Percentiles rank a stretch among this genome's conserved stretches.
phyloP scores from a whole-genome alignment of 1,140 invertebrate genomes.

The Drosophila cardini region DNA sequence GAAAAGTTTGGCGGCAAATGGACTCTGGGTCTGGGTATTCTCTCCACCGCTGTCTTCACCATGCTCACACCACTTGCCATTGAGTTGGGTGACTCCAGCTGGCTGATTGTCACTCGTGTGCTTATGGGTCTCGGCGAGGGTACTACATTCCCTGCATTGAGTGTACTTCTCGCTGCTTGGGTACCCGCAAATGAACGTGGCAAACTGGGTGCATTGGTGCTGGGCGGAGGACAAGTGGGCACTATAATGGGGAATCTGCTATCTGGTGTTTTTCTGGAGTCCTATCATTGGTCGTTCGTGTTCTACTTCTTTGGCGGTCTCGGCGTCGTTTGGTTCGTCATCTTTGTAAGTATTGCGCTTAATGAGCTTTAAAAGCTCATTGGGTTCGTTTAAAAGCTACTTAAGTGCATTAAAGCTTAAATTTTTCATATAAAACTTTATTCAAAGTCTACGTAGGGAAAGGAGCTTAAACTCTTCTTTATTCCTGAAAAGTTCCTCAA shows the following conservation, averaged over 20 bases:
- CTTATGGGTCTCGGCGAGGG: constrained; percentile 91
- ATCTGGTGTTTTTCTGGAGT: constrained; percentile 89
- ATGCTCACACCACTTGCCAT: constrained; percentile 89
- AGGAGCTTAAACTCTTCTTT: too few species aligned
- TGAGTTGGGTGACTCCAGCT: constrained; percentile 86
- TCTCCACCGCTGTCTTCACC: constrained; percentile 91
- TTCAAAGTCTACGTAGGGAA: too few species aligned
- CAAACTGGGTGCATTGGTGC: constrained; percentile 90
- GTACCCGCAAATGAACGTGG: constrained; percentile 90
- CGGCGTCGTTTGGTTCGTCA: constrained; percentile 90
- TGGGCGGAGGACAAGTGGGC: constrained; percentile 89
- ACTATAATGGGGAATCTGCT: constrained; percentile 91
- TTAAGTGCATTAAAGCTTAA: too few species aligned
- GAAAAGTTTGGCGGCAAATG: constrained; percentile 92
- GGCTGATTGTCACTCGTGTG: constrained; percentile 88
- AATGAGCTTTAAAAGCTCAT: neutral
- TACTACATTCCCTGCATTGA: constrained; percentile 91
- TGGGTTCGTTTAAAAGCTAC: too few species aligned
- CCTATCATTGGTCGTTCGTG: constrained; percentile 90
- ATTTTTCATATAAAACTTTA: too few species aligned
- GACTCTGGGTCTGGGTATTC: constrained; percentile 89
- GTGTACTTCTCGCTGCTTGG: constrained; percentile 90
- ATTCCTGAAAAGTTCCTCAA: too few species aligned
- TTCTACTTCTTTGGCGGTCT: constrained; percentile 93
- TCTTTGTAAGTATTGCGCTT: constrained; percentile 87